Evolutionary conservation across 2,113 vertebrate species (phyloP), one percentile per base, ranked within the genome.

Genomic region (Cyphomyrus discorhynchus): DNA sequence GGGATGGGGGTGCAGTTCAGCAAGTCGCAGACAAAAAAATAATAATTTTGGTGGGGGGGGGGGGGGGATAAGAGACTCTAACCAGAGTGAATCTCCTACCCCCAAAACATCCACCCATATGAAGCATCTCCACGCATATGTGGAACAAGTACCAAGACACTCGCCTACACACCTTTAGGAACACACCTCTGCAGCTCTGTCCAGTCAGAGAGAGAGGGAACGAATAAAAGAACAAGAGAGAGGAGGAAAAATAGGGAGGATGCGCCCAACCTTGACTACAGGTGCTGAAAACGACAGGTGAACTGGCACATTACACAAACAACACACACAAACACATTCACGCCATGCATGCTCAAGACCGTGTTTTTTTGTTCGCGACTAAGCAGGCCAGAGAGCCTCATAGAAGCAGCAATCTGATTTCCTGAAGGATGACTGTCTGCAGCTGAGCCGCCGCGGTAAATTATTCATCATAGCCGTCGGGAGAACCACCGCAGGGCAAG

Each of bases 401-500:
- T 13, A 83, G 8, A 11, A 45, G 49, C 49, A 89, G 52, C 39
- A 3, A n/a, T 11, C 49, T 45, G 80, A 46, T 27, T 89, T 49
- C 47, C 88, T 46, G 19, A 47, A 89, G 31, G 45, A 70, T 83
- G 82, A 45, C 58, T 90, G 53, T 70, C 82, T 19, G 58, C 52
- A 31, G 56, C 27, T 52, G 39, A 91, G 39, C 42, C 66, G 11
- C 89, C 86, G 77, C 90, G 46, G 90, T 92, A 62, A 91, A 92
- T 92, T 89, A 92, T 88, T 90, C 47, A 92, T 89, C 87, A 24
- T 45, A 15, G 45, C 45, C 31, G 24, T 31, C 35, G 15, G 83
- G 8, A 77, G 91, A 93, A 92, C 91, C 89, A 92, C 91, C 84
- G 91, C 45, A 13, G 90, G 90, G 90, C 45, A 88, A 90, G 90